Percentiles rank a stretch among this genome's conserved stretches.
Evolutionary conservation across 2,797 vertebrate genomes (phyloP).

Genomic region (Paedocypris micromegethes): DNA sequence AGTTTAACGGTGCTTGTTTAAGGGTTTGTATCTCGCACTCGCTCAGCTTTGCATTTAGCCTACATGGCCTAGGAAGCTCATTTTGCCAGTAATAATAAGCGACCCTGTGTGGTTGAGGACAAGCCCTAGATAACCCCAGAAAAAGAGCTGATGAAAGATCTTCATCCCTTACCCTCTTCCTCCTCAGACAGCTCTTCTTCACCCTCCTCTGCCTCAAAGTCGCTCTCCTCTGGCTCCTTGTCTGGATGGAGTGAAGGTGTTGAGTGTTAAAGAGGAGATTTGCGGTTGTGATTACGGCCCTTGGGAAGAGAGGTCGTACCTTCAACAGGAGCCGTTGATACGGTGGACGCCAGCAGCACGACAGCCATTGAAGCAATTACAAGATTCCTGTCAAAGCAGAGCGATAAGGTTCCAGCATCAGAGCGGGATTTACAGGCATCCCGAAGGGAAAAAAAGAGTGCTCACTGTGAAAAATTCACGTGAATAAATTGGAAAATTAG

Average conservation of each 20-base stretch:
- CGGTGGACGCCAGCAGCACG: constrained; percentile 54
- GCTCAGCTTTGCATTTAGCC: neutral
- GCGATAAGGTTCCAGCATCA: constrained; percentile 3
- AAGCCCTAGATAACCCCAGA: neutral
- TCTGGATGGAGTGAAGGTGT: constrained; percentile 50
- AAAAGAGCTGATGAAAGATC: constrained; percentile 7
- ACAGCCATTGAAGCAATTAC: constrained; percentile 57
- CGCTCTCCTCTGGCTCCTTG: constrained; percentile 62
- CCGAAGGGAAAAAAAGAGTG: neutral
- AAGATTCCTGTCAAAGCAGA: constrained; percentile 59
- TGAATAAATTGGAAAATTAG: neutral
- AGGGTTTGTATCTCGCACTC: constrained; percentile 2
- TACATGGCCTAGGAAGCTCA: no score
- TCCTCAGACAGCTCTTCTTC: constrained; percentile 72
- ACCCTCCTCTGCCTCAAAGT: constrained; percentile 62
- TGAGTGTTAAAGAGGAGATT: constrained; percentile 14
- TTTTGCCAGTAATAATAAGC: no score
- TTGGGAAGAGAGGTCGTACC: constrained; percentile 53
- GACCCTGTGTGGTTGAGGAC: no score
- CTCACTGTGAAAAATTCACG: neutral
- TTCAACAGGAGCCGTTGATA: constrained; percentile 65
- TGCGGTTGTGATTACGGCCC: neutral
- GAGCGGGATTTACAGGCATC: neutral
- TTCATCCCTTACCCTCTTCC: constrained; percentile 66
- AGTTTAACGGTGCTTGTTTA: neutral